These are phyloP conservation scores for Empis livida DNA, from an alignment of 2,888 invertebrate species.

Conservation along the genomic window DNA sequence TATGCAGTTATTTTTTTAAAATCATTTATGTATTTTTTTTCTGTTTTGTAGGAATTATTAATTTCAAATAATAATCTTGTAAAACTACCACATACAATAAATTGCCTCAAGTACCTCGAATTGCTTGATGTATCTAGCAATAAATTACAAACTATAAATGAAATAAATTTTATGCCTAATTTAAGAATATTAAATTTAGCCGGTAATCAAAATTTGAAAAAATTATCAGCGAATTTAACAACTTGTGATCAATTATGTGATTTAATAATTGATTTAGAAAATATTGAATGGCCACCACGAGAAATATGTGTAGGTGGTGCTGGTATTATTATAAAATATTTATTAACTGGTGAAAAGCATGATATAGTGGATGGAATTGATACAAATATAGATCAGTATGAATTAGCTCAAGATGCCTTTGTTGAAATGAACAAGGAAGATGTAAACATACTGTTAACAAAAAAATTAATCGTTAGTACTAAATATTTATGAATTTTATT, in stretches of 20 bases:
- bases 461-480: no score
- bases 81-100: constrained; percentile 54
- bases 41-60: constrained; percentile 49
- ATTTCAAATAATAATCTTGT: constrained; percentile 58
- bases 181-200: constrained; percentile 48
- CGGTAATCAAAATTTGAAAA: constrained; percentile 44
- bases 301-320: constrained; percentile 47
- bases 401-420: background rate
- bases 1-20: constrained; percentile 2
- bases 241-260: constrained; percentile 46
- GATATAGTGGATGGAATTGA: background rate
- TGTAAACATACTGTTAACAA: no score
- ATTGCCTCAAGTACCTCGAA: constrained; percentile 47
- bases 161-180: constrained; percentile 36
- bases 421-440: background rate
- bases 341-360: constrained; percentile 39
- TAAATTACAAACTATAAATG: constrained; percentile 39
- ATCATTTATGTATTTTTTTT: background rate
- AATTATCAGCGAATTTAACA: constrained; percentile 52
- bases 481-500: no score
- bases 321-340: constrained; percentile 50
- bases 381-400: background rate
- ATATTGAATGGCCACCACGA: constrained; percentile 51
- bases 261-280: constrained; percentile 47
- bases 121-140: constrained; percentile 61